Base-by-base conservation (phyloP, 30 jellyfish, hydroid and myxozoan genomes). In the Turritopsis rubra region DNA sequence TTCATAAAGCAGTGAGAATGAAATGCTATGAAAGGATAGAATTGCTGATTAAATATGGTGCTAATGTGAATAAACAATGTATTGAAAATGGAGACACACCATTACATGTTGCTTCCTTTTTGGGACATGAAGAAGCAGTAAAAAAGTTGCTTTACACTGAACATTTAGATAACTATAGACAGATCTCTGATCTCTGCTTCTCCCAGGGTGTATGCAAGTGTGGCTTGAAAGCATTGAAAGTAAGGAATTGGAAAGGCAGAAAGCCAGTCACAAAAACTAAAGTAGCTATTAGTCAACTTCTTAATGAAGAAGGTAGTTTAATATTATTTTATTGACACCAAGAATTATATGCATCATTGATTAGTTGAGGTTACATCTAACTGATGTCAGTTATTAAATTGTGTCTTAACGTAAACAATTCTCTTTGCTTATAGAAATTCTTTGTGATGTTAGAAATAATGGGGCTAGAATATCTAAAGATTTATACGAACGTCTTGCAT, bases 21-120 rank as follows among this genome's bases (percentile, higher is more conserved):
- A 68, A 68, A 68, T 23, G 28, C 22, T 7, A 27, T 23, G 77
- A 68, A n/a, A 68, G 19, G 77, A 68, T 68, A n/a, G 21, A 68
- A 19, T 17, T 68, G 19, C 77, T 68, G 30, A 68, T 68, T 19
- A 68, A 22, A 27, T 68, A n/a, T 68, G 77, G 77, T 8, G 77
- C 77, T 27, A 9, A 23, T n/a, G 77, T 68, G 0, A 27, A 9
- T 7, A 68, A 68, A 19, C 77, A 27, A 68, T 17, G 19, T 7
- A 13, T 41, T 41, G 77, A 68, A 27, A 68, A 68, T 68, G 77
- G 77, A 0, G 77, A 68, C 77, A 68, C 77, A n/a, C 77, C 77
- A 8, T 27, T 68, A 19, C 77, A 68, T 68, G 30, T 68, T 68
- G 77, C 77, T 8, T 8, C 31, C 8, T 27, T 23, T 27, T 9